Percentiles rank a stretch among this genome's conserved stretches.
phyloP scores from a whole-genome alignment of 2,113 vertebrate species.

The Oryzias woworae region DNA sequence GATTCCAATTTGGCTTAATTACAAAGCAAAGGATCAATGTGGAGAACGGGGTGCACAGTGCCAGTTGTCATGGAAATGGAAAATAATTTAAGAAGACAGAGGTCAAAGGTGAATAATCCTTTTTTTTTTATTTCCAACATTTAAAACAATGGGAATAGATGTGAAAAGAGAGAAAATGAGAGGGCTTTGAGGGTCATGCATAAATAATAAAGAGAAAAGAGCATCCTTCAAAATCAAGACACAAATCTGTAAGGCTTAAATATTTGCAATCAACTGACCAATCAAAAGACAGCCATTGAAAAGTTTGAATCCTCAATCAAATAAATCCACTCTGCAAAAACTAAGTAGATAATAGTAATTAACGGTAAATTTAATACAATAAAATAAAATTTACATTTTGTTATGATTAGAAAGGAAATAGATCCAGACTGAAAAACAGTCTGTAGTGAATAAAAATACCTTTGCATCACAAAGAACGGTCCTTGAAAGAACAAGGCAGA shows the following conservation, averaged over 20 bases:
- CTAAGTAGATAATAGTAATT: not conserved
- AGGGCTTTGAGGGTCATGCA: not conserved
- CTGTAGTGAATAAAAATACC: conserved; percentile 24
- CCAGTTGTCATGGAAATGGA: conserved; percentile 65
- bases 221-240: not conserved
- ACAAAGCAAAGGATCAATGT: conserved; percentile 43
- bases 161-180: not conserved
- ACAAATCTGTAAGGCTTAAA: not conserved
- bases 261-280: not conserved
- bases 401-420: not conserved
- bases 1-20: conserved; percentile 66
- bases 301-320: not conserved
- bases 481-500: conserved; percentile 49
- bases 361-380: not conserved
- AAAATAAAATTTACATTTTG: no score
- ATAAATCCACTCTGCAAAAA: not conserved
- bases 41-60: conserved; percentile 32
- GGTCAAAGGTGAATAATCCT: conserved; percentile 23
- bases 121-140: conserved; percentile 16
- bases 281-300: not conserved
- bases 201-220: not conserved
- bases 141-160: not conserved
- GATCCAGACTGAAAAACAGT: conserved; percentile 33
- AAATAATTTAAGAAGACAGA: conserved; percentile 26
- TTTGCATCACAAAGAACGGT: conserved; percentile 41